Evolutionary conservation across 2,888 invertebrate genomes (phyloP), one percentile per base, ranked within the genome.

Genomic region (Blera fallax): DNA sequence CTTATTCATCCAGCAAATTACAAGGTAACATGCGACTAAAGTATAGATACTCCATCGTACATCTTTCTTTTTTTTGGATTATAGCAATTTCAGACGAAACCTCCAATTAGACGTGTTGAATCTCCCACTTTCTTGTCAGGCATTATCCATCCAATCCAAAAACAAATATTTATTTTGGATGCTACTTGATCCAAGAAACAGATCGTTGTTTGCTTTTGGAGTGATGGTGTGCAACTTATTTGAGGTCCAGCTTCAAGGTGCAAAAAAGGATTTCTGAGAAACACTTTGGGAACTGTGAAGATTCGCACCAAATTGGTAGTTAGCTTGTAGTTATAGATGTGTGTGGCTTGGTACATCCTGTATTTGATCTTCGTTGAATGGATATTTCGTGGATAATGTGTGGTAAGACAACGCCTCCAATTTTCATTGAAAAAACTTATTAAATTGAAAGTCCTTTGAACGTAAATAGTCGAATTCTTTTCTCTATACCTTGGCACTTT

Each of bases 81-180:
- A 81, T 81, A 81, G 81, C 76, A 81, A 85, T 81, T 67, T 81
- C 52, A 37, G 76, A 40, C 11, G 76, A 70, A 80, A 81, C 85
- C 85, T 76, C 54, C 85, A 85, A 85, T 85, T 85, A 81, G 81
- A 85, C 81, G 85, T 85, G 85, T 85, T 85, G 85, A 81, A 85
- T 85, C 81, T 81, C 60, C 85, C 85, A 85, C 85, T 81, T 85
- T 76, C 65, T 34, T 69, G 76, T 65, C 69, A 45, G 74, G 74
- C 45, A 74, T 80, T 84, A 79, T 81, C 76, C 81, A 79, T 81
- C 76, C 81, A 60, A 72, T 77, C 62, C 48, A 40, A 85, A 85
- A 85, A 81, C 85, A 85, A 85, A 85, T 85, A 85, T 85, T 85
- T 85, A 77, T 56, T 85, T 81, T 85, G 52, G 81, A 70, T 72